Conservation (phyloP, 2,888 invertebrate species). For the Apoda limacodes region DNA sequence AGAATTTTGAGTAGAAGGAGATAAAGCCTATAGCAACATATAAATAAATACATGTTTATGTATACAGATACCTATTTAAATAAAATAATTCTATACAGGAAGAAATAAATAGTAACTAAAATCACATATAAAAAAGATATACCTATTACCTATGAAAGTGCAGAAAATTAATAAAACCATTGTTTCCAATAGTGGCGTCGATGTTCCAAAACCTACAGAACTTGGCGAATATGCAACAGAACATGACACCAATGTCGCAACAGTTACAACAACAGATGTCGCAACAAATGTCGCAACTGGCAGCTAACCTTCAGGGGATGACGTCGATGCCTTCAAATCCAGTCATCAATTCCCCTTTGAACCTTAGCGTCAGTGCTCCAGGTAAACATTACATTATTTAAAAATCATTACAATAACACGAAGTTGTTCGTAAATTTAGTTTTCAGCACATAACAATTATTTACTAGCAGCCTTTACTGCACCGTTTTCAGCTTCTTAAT, state of each 20-base stretch:
- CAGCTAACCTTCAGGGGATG: slow-evolving; percentile 81
- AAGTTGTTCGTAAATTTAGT: too few species aligned
- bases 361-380: slow-evolving; percentile 80
- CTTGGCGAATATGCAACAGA: slow-evolving; percentile 66
- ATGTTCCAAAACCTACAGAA: slow-evolving; percentile 73
- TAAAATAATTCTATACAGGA: too few species aligned
- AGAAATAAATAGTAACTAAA: too few species aligned
- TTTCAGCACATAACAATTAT: too few species aligned
- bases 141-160: neutral
- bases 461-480: too few species aligned
- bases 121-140: neutral
- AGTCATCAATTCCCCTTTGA: slow-evolving; percentile 84
- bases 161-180: slow-evolving; percentile 1
- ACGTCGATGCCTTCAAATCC: slow-evolving; percentile 79
- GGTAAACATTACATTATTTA: slow-evolving; percentile 42
- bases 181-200: slow-evolving; percentile 75
- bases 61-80: too few species aligned
- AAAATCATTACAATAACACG: too few species aligned
- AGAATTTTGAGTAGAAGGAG: too few species aligned
- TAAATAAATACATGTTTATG: too few species aligned
- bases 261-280: slow-evolving; percentile 72
- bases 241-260: slow-evolving; percentile 57
- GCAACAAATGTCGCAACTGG: slow-evolving; percentile 64
- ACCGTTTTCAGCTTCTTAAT: too few species aligned
- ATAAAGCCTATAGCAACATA: too few species aligned